Evolutionary conservation across 2,888 invertebrate species (phyloP).

Genomic region (Periphyllus acericola): DNA sequence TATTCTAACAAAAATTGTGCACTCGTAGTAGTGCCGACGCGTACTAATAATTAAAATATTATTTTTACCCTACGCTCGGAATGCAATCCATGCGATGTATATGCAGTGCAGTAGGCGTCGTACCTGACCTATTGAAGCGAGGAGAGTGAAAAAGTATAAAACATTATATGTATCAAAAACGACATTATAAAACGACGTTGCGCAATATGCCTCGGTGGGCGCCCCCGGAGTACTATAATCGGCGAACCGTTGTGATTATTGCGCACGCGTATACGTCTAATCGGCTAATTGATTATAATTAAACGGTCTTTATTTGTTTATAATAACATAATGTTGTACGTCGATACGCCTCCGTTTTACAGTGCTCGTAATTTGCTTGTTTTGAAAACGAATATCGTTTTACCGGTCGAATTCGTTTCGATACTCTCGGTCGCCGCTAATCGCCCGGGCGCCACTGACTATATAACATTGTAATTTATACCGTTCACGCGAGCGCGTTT

Average conservation of each 20-base stretch:
- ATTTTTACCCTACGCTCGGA: no score
- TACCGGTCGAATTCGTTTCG: neutral
- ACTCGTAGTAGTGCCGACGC: no score
- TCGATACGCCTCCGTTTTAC: neutral
- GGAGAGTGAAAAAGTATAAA: neutral
- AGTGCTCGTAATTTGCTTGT: neutral
- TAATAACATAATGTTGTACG: neutral
- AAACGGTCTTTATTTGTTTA: neutral
- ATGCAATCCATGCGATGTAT: no score
- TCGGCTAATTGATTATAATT: constrained; percentile 5
- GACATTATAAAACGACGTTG: neutral
- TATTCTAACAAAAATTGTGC: no score
- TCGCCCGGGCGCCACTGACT: neutral
- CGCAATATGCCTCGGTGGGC: neutral
- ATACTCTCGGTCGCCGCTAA: neutral
- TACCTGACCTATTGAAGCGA: neutral
- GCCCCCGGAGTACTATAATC: neutral
- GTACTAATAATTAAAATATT: no score
- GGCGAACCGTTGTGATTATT: neutral
- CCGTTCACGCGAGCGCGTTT: no score
- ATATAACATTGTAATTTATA: no score
- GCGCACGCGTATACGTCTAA: neutral
- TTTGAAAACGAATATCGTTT: neutral
- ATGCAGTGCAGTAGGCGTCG: no score
- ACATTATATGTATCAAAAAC: neutral